Conservation (phyloP, 2,888 invertebrate genomes). For the Pachycephus smyrnensis region DNA sequence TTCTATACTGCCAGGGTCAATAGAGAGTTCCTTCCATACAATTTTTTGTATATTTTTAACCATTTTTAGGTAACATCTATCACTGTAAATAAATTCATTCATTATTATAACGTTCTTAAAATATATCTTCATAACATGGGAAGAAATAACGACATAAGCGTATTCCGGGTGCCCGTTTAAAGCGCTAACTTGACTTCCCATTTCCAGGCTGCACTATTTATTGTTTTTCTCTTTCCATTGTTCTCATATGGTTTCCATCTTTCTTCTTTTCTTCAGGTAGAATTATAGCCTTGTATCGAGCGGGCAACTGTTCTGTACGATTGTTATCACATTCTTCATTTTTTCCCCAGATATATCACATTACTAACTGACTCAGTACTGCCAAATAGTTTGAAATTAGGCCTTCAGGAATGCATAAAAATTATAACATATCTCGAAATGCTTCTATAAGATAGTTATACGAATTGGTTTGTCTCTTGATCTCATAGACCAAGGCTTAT, state of each 20-base stretch:
- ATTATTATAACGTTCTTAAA: conserved; percentile 21
- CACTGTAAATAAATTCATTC: conserved; percentile 18
- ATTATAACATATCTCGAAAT: background rate
- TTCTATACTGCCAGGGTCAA: conserved; percentile 14
- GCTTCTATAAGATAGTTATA: background rate
- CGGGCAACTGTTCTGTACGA: background rate
- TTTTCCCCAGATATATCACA: background rate
- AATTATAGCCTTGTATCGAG: background rate
- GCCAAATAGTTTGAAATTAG: background rate
- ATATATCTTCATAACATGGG: conserved; percentile 14
- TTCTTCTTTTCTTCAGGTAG: background rate
- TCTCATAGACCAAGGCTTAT: too few relatives aligned
- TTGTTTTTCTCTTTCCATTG: background rate
- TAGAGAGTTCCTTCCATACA: conserved; percentile 1
- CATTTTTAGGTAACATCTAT: conserved; percentile 18
- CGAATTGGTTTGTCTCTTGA: background rate
- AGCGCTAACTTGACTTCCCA: background rate
- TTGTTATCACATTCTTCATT: background rate
- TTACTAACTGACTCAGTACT: background rate
- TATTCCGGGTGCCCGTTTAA: background rate
- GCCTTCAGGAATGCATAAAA: background rate
- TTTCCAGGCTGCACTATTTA: background rate
- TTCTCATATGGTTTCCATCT: background rate
- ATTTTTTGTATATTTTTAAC: conserved; percentile 11
- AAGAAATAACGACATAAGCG: background rate